Evolutionary conservation across 1,140 invertebrate genomes (phyloP), one percentile per base, ranked within the genome.

Genomic region (Trypoxylus dichotomus): DNA sequence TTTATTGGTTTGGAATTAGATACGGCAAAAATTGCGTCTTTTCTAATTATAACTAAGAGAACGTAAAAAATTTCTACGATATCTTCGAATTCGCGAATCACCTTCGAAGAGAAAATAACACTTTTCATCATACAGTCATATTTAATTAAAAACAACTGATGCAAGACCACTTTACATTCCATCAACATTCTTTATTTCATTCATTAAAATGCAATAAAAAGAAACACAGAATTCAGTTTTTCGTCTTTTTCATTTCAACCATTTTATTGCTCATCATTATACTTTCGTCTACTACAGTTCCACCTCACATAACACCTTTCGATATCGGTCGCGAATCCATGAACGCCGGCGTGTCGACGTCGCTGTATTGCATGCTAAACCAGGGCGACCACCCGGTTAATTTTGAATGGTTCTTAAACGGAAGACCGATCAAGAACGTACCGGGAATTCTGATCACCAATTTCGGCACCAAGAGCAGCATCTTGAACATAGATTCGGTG

Each of bases 351-450:
- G 92, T 93, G 78, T 90, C 90, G 80, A 90, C 90, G 58, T 91
- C 92, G 80, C 89, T 92, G 54, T 91, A 91, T 81, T 95, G 94
- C 84, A 88, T 91, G 78, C 91, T 94, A 32, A 90, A 91, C 21
- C 93, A 94, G 83, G 94, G 94, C 58, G 94, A 95, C 83, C 86
- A 92, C 79, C 93, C 93, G 6, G 86, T 94, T 72, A 91, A 90
- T 71, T 92, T 94, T 79, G 88, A 87, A 27, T 95, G 93, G 94
- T 91, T 89, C 71, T 91, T 94, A 82, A 92, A 91, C 47, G 75
- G 76, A 13, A 77, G 76, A 42, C 78, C 74, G 43, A 87, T 86
- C 19, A 81, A 80, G 73, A 82, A 86, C 29, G 83, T 87, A 75
- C 63, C 76, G n/a, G 83, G 83, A 19, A 76, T 83, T 42, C 85